These are phyloP conservation scores for Drosophila burlai DNA, from an alignment of 1,140 invertebrate species.

Conservation along the genomic window DNA sequence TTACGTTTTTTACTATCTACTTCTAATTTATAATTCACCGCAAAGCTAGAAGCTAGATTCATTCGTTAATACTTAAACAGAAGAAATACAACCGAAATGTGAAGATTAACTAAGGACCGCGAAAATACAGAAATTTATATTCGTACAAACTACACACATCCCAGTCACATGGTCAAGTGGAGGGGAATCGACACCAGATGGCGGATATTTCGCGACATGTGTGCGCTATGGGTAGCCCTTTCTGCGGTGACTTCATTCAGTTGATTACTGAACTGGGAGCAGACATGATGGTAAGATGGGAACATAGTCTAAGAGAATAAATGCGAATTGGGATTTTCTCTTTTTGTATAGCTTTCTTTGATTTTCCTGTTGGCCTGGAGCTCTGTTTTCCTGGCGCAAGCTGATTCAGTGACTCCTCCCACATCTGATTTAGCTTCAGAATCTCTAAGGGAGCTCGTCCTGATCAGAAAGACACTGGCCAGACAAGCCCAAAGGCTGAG, in stretches of 20 bases:
- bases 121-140: conserved; percentile 73
- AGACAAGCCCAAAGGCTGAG: conserved; percentile 54
- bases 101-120: conserved; percentile 67
- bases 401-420: conserved; percentile 41
- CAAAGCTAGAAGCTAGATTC: conserved; percentile 53
- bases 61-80: conserved; percentile 51
- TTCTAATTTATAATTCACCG: conserved; percentile 37
- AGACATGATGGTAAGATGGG: conserved; percentile 42
- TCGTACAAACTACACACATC: conserved; percentile 68
- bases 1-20: conserved; percentile 41
- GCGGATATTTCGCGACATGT: conserved; percentile 7
- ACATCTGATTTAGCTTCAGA: not conserved
- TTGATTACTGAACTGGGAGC: conserved; percentile 4
- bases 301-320: too few species aligned
- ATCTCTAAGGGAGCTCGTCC: conserved; percentile 36
- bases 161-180: conserved; percentile 1
- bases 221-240: not conserved
- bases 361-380: conserved; percentile 33
- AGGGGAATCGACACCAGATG: conserved; percentile 16
- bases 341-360: conserved; percentile 25
- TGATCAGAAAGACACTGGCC: conserved; percentile 54
- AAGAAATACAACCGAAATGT: conserved; percentile 55
- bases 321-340: not conserved
- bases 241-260: conserved; percentile 25
- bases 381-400: conserved; percentile 54